These are phyloP conservation scores for Gasterosteus nipponicus DNA, from an alignment of 2,113 vertebrate species.

Conservation along the genomic window DNA sequence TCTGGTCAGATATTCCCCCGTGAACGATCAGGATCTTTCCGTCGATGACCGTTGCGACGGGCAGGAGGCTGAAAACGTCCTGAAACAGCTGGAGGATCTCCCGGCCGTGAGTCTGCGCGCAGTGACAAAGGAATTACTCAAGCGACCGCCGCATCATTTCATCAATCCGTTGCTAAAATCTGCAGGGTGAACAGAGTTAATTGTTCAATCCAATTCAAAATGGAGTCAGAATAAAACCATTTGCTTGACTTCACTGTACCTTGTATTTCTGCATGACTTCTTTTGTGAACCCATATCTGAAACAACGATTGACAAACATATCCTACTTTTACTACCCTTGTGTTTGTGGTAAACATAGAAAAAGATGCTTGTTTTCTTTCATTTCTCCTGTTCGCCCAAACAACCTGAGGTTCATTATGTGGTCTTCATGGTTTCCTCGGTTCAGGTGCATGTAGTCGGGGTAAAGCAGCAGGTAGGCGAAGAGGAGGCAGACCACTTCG, in stretches of 20 bases:
- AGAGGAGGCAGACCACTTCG: slow-evolving; percentile 91
- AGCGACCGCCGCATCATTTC: background rate
- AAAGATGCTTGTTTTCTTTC: background rate
- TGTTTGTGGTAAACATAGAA: background rate
- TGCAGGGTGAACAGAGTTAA: background rate
- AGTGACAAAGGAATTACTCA: background rate
- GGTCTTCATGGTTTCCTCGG: slow-evolving; percentile 97
- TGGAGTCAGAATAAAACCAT: background rate
- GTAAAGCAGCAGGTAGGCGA: slow-evolving; percentile 91
- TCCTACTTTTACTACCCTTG: background rate
- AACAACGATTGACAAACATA: slow-evolving; percentile 54
- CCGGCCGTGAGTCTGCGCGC: slow-evolving; percentile 82
- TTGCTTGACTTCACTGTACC: slow-evolving; percentile 78
- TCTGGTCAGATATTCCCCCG: slow-evolving; percentile 93
- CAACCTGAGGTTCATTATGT: slow-evolving; percentile 95
- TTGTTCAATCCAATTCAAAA: background rate
- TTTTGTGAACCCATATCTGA: slow-evolving; percentile 95
- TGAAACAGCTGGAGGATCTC: slow-evolving; percentile 87
- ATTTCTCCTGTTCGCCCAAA: background rate
- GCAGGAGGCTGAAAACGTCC: slow-evolving; percentile 93
- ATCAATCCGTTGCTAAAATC: background rate
- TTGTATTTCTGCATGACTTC: slow-evolving; percentile 94
- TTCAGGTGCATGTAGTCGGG: slow-evolving; percentile 93
- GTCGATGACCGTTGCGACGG: slow-evolving; percentile 91
- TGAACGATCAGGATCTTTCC: slow-evolving; percentile 92